Evolutionary conservation across 2,888 invertebrate genomes (phyloP), one percentile per base, ranked within the genome.

Genomic region (Athalia cordata): DNA sequence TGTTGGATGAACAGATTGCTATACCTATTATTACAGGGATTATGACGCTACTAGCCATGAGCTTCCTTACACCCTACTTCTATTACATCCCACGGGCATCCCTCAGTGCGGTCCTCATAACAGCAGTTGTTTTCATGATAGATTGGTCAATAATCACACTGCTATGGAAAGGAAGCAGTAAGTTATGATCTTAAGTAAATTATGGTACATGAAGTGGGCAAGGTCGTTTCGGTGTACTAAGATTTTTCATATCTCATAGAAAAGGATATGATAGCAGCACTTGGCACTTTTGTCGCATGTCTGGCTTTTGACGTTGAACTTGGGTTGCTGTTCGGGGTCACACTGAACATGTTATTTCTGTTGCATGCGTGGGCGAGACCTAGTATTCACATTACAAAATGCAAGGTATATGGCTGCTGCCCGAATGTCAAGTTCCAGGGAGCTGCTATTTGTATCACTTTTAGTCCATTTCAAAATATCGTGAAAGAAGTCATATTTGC

Each of bases 61-160:
- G 94, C 81, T 95, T 96, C 87, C 91, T 98, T 78, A 97, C 98
- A 1, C 95, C 96, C 1, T 95, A 96, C 87, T 98, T 98, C 90
- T 95, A 94, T 89, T 96, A 93, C 89, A 97, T 97, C 83, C 97
- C 97, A 1, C 95, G 94, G 86, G 93, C 98, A 0, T 95, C 96
- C 0, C 92, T 99, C 47, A 94, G 97, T 0, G 95, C 97, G 0
- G 96, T 98, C 70, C 94, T 98, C 81, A 97, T 98, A 81, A 95
- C 95, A 82, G 98, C 98, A 6, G 98, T 98, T 9, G 89, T 96
- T 77, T 96, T 96, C 87, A 94, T 97, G 93, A 94, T 94, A 76
- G 94, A 94, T 84, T 82, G 92, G 76, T 84, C 88, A 72, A 92
- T 91, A 3, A 84, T 92, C 65, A 80, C 79, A 55, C 88, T 90